These are phyloP conservation scores for Nomada fabriciana DNA, from an alignment of 2,888 invertebrate species.

Conservation along the genomic window DNA sequence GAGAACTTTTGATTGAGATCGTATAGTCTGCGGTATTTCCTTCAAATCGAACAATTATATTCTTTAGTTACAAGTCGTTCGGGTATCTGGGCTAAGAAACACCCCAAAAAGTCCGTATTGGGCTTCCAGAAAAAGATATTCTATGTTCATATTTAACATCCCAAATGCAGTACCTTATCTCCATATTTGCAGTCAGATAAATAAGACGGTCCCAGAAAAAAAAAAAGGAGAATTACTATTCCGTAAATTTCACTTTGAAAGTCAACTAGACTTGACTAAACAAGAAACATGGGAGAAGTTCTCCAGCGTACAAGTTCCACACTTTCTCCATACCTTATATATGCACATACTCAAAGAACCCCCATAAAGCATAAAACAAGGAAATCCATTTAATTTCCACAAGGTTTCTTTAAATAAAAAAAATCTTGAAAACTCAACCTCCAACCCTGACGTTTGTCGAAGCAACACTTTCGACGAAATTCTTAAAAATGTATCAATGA, in stretches of 20 bases:
- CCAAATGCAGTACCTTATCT: neutral
- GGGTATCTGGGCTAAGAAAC: too few relatives aligned
- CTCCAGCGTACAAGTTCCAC: neutral
- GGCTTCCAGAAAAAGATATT: neutral
- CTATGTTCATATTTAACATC: neutral
- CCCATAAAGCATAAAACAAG: neutral
- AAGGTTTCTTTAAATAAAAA: too few relatives aligned
- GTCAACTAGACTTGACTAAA: neutral
- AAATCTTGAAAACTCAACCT: too few relatives aligned
- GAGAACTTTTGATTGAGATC: too few relatives aligned
- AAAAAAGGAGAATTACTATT: neutral
- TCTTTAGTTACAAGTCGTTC: too few relatives aligned
- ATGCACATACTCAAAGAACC: neutral
- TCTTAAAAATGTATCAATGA: neutral
- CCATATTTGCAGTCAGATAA: neutral
- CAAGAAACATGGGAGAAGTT: neutral
- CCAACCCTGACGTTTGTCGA: too few relatives aligned
- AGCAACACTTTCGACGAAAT: too few relatives aligned
- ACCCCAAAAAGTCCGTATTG: too few relatives aligned
- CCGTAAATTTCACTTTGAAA: slow-evolving; percentile 2
- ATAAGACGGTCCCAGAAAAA: neutral
- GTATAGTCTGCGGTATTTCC: too few relatives aligned
- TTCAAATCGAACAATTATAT: too few relatives aligned
- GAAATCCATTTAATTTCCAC: too few relatives aligned
- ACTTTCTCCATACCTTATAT: neutral